Evolutionary conservation across 2,888 invertebrate species (phyloP).

Genomic region (Machimus rusticus): DNA sequence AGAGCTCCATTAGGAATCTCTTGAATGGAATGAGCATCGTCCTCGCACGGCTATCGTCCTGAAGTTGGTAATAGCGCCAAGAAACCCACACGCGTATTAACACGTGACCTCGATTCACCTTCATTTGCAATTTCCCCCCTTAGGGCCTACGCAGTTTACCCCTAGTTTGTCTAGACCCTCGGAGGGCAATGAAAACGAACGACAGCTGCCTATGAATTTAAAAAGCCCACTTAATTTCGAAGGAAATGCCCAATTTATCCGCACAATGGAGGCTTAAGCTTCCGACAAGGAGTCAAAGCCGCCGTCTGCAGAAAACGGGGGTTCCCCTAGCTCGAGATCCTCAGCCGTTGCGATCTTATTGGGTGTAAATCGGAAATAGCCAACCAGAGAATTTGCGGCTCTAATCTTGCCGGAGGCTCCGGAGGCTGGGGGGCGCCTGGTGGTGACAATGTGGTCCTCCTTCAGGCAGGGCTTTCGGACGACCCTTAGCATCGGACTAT

Average conservation of each 20-base stretch:
- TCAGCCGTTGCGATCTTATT: not conserved
- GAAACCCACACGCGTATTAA: not conserved
- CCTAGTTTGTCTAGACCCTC: not conserved
- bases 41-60: not conserved
- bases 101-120: not conserved
- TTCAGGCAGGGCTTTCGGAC: not conserved
- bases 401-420: not conserved
- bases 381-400: not conserved
- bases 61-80: not conserved
- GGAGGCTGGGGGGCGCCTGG: not conserved
- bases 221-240: slow-evolving; percentile 12
- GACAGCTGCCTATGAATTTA: not conserved
- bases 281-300: not conserved
- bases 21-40: not conserved
- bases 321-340: not conserved
- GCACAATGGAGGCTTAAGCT: not conserved
- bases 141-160: not conserved
- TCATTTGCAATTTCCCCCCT: not conserved
- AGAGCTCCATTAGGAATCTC: not conserved
- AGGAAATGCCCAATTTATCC: slow-evolving; percentile 24
- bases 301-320: not conserved
- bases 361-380: not conserved
- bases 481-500: not conserved
- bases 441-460: not conserved
- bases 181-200: not conserved